phyloP scores from a whole-genome alignment of 2,888 invertebrate species.

The Steromphala cineraria region DNA sequence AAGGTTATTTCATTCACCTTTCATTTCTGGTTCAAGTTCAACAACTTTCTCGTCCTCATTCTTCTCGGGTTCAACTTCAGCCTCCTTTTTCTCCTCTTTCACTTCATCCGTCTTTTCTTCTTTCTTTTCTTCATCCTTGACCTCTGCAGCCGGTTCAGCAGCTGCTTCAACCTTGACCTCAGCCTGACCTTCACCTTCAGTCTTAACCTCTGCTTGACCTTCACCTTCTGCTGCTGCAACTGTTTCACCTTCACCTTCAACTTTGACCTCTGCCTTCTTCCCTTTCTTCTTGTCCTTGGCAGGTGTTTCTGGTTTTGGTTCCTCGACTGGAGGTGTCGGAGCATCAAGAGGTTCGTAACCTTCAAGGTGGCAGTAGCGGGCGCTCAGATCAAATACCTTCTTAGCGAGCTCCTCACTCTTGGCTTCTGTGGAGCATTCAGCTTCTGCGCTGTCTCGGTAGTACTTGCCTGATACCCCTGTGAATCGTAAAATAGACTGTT shows the following conservation, averaged over 20 bases:
- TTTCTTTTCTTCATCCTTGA: not conserved
- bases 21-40: conserved; percentile 8
- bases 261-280: conserved; percentile 13
- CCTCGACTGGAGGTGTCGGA: conserved; percentile 48
- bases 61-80: not conserved
- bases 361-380: conserved; percentile 59
- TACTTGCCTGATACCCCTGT: conserved; percentile 63
- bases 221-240: not conserved
- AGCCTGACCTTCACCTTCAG: conserved; percentile 13
- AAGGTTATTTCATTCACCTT: not conserved
- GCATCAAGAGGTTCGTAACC: conserved; percentile 64
- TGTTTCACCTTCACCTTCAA: conserved; percentile 9
- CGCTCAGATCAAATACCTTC: conserved; percentile 64
- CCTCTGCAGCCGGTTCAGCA: not conserved
- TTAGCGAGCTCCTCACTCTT: conserved; percentile 62
- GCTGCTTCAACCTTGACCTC: not conserved
- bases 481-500: conserved; percentile 15
- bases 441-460: conserved; percentile 52
- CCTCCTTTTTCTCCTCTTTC: conserved; percentile 10
- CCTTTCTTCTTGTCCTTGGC: not conserved
- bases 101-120: conserved; percentile 6
- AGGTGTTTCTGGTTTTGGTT: conserved; percentile 11
- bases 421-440: conserved; percentile 61
- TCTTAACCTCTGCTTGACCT: not conserved
- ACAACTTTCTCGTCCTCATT: conserved; percentile 18